Conservation (phyloP, 2,113 vertebrate species). For the Vulpes ferrilata region DNA sequence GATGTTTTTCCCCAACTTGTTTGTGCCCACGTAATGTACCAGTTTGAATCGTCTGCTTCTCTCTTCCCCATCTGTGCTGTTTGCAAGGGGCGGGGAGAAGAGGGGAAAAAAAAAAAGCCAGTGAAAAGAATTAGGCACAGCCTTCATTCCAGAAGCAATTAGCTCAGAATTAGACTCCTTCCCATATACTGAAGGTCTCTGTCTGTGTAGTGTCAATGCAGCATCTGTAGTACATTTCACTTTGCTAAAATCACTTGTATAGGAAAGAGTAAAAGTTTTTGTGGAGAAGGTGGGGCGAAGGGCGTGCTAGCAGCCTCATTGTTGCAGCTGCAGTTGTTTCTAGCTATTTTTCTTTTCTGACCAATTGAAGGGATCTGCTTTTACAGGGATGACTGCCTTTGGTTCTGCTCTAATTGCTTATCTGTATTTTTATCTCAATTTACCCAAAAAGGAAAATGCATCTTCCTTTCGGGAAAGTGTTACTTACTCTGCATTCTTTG, state of each 20-base stretch:
- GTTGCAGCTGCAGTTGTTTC: background rate
- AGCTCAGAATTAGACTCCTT: conserved; percentile 7
- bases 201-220: background rate
- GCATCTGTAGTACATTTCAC: background rate
- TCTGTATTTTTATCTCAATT: conserved; percentile 2
- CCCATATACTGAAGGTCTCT: background rate
- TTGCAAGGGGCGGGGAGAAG: conserved; percentile 29
- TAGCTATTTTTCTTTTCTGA: conserved; percentile 10
- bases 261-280: background rate
- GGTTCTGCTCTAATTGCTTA: conserved; percentile 46
- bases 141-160: background rate
- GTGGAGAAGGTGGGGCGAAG: background rate
- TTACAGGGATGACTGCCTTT: conserved; percentile 43
- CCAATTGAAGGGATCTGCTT: conserved; percentile 8
- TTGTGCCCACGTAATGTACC: conserved; percentile 82
- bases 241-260: background rate
- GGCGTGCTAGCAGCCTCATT: background rate
- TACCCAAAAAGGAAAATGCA: background rate
- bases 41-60: conserved; percentile 69
- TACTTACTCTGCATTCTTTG: background rate
- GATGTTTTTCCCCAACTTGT: conserved; percentile 78
- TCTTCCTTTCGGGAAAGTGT: background rate
- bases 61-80: conserved; percentile 69
- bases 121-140: conserved; percentile 31
- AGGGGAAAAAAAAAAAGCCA: background rate